phyloP scores from a whole-genome alignment of 1,140 invertebrate genomes.

The Triops cancriformis region DNA sequence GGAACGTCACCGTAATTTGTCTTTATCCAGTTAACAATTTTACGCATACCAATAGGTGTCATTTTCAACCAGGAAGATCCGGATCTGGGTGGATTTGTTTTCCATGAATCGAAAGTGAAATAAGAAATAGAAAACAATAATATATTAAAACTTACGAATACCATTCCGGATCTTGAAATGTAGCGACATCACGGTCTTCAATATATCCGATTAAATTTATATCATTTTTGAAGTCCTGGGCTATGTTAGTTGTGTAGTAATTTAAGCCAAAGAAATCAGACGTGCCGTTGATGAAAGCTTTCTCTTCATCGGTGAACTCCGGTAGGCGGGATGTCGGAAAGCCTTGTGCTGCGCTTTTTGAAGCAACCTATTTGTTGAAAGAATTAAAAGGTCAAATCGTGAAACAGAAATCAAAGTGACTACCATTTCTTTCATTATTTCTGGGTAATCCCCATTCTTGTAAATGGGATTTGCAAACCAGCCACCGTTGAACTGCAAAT shows the following conservation, averaged over 20 bases:
- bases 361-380: neutral
- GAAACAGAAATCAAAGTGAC: neutral
- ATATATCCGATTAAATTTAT: slow-evolving; percentile 6
- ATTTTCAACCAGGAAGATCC: slow-evolving; percentile 26
- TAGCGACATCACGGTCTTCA: slow-evolving; percentile 21
- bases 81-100: neutral
- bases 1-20: slow-evolving; percentile 31
- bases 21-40: slow-evolving; percentile 32
- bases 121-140: neutral
- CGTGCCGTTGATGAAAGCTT: slow-evolving; percentile 22
- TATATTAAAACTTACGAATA: slow-evolving; percentile 22
- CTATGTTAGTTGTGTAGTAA: slow-evolving; percentile 37
- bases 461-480: slow-evolving; percentile 57
- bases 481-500: slow-evolving; percentile 43
- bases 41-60: slow-evolving; percentile 30
- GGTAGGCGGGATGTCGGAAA: slow-evolving; percentile 23
- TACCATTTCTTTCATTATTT: slow-evolving; percentile 39
- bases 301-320: slow-evolving; percentile 25
- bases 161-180: slow-evolving; percentile 24
- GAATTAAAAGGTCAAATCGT: neutral
- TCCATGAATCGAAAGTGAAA: neutral
- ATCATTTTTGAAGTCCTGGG: slow-evolving; percentile 14
- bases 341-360: slow-evolving; percentile 21
- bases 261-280: slow-evolving; percentile 42
- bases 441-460: slow-evolving; percentile 51